phyloP scores from a whole-genome alignment of 1,140 invertebrate species.

The Drosophila pallidifrons region DNA sequence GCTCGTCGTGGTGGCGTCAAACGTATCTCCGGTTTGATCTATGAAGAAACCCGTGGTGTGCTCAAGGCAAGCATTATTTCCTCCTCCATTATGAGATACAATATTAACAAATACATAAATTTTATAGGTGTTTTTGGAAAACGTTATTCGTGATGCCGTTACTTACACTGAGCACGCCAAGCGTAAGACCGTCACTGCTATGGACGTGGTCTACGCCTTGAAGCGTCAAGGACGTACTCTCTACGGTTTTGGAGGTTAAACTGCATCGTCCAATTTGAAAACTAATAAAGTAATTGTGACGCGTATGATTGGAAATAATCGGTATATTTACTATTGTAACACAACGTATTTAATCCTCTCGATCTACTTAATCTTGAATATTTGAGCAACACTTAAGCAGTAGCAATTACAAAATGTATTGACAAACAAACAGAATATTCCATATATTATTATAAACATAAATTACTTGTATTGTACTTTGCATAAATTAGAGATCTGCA shows the following conservation, averaged over 20 bases:
- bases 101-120: conserved; percentile 54
- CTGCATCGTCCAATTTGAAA: neutral
- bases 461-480: conserved; percentile 13
- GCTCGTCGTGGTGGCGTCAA: conserved; percentile 92
- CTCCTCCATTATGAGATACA: conserved; percentile 63
- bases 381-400: conserved; percentile 48
- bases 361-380: conserved; percentile 42
- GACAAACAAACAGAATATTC: conserved; percentile 48
- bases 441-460: conserved; percentile 57
- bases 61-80: conserved; percentile 89
- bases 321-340: conserved; percentile 24
- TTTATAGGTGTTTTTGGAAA: conserved; percentile 91
- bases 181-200: conserved; percentile 93
- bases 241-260: conserved; percentile 89
- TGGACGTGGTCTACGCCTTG: conserved; percentile 95
- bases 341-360: conserved; percentile 17
- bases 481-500: conserved; percentile 17
- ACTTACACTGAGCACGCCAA: conserved; percentile 94
- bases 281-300: neutral
- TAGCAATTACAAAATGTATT: conserved; percentile 52
- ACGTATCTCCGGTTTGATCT: conserved; percentile 91
- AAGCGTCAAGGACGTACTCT: conserved; percentile 92
- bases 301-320: conserved; percentile 26
- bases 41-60: conserved; percentile 90
- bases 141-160: conserved; percentile 92